Conservation (phyloP, 2,797 vertebrate genomes). For the Eulemur albifrons region DNA sequence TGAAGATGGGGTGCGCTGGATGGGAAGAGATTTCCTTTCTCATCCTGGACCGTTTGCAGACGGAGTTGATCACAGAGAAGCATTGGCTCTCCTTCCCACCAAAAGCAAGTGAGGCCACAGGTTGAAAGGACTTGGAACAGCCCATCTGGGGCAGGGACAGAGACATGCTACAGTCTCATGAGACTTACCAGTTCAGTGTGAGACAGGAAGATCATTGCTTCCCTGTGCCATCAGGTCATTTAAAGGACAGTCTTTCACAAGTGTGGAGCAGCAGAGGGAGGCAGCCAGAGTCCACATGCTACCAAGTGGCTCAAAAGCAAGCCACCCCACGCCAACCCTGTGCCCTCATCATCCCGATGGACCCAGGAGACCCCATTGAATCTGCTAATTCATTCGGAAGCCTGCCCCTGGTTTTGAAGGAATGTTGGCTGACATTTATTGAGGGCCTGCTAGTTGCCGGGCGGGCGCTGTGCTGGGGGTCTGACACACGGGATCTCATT, state of each 20-base stretch:
- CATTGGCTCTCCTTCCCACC: not conserved
- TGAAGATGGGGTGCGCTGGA: not conserved
- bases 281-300: not conserved
- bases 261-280: not conserved
- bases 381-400: not conserved
- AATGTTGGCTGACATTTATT: not conserved
- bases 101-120: not conserved
- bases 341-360: fast-evolving
- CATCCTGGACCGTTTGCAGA: not conserved
- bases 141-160: not conserved
- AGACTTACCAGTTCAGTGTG: not conserved
- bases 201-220: not conserved
- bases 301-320: not conserved
- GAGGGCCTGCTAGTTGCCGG: not conserved
- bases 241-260: not conserved
- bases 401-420: not conserved
- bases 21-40: not conserved
- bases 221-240: not conserved
- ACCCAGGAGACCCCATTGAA: not conserved
- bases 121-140: not conserved
- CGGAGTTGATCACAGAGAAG: not conserved
- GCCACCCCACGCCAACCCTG: not conserved
- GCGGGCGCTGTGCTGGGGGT: not conserved
- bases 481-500: fast-evolving
- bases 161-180: not conserved